Evolutionary conservation across 2,113 vertebrate genomes (phyloP).

Genomic region (Scatophagus argus): DNA sequence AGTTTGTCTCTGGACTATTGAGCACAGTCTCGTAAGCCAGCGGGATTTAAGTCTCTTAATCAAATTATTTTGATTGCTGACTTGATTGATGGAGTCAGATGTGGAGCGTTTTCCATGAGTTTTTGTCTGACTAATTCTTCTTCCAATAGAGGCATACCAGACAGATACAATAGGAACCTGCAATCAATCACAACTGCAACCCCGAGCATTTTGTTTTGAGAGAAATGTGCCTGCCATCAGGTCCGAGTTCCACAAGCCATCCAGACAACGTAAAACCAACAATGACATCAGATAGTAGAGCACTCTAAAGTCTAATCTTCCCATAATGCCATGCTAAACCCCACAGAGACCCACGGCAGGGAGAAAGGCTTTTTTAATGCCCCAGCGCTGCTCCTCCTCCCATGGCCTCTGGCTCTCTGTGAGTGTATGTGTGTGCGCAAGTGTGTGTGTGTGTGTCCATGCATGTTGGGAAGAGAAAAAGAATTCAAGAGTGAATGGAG

Average conservation of each 20-base stretch:
- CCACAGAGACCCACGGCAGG: constrained; percentile 73
- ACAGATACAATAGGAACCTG: constrained; percentile 82
- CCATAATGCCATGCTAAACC: constrained; percentile 83
- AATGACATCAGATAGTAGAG: constrained; percentile 82
- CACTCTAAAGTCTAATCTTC: constrained; percentile 81
- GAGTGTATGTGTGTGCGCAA: constrained; percentile 22
- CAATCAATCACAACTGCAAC: constrained; percentile 81
- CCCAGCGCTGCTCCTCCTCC: constrained; percentile 66
- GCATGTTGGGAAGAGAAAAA: constrained; percentile 72
- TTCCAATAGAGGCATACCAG: constrained; percentile 76
- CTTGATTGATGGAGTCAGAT: constrained; percentile 86
- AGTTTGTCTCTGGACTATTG: constrained; percentile 81
- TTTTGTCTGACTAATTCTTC: constrained; percentile 81
- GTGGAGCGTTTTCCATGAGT: constrained; percentile 75
- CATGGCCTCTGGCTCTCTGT: constrained; percentile 68
- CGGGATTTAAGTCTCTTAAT: constrained; percentile 83
- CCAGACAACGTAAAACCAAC: constrained; percentile 79
- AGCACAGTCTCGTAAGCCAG: constrained; percentile 76
- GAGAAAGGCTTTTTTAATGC: constrained; percentile 74
- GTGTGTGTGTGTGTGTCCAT: constrained; percentile 57
- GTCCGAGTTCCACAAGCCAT: constrained; percentile 71
- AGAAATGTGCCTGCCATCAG: constrained; percentile 74
- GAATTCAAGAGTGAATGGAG: constrained; percentile 81
- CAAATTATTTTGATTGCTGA: constrained; percentile 86
- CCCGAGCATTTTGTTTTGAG: constrained; percentile 61